Conservation (phyloP, 2,113 vertebrate species). For the Phrynocephalus versicolor region DNA sequence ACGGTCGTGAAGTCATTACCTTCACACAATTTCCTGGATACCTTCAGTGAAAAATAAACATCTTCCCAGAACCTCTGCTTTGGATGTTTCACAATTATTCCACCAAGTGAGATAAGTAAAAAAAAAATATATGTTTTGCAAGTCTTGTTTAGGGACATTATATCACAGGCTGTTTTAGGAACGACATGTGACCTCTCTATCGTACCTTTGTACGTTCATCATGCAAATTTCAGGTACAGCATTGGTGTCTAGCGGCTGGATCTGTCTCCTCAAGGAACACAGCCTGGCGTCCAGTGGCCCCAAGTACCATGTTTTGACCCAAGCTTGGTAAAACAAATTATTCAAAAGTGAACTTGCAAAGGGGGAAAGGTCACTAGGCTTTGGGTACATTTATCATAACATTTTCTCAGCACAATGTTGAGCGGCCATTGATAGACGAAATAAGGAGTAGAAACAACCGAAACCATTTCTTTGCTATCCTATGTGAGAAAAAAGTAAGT, state of each 20-base stretch:
- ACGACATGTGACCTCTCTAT: not conserved
- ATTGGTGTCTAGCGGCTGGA: too few relatives aligned
- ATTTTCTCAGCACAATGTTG: not conserved
- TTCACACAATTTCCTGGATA: slow-evolving; percentile 52
- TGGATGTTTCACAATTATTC: not conserved
- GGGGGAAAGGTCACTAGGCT: not conserved
- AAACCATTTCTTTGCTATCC: not conserved
- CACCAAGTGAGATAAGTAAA: not conserved
- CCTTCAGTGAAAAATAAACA: slow-evolving; percentile 18
- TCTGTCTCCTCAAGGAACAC: not conserved
- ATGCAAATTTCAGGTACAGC: not conserved
- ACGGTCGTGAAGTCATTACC: slow-evolving; percentile 53
- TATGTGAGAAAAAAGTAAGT: not conserved
- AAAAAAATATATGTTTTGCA: not conserved
- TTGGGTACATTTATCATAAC: not conserved
- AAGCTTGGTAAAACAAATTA: not conserved
- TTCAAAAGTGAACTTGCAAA: not conserved
- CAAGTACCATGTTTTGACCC: not conserved
- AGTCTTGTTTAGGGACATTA: not conserved
- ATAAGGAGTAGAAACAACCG: not conserved
- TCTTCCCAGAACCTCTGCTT: not conserved
- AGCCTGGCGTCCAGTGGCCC: not conserved
- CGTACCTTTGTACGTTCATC: not conserved
- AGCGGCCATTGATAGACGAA: not conserved
- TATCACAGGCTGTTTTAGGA: not conserved